phyloP scores from a whole-genome alignment of 2,113 vertebrate species.

The Odontesthes bonariensis region DNA sequence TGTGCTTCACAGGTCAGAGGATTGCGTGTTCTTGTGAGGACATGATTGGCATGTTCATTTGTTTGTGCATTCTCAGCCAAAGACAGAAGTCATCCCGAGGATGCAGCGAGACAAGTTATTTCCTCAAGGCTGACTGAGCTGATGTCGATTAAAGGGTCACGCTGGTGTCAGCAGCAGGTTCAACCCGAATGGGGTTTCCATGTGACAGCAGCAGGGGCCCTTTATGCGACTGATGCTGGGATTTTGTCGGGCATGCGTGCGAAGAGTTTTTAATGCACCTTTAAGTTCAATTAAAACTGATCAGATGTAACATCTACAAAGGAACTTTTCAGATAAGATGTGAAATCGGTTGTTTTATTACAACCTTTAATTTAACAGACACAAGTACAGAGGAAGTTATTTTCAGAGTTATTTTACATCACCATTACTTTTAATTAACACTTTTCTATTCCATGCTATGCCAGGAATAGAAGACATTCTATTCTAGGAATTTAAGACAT shows the following conservation, averaged over 20 bases:
- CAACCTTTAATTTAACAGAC: too few species aligned
- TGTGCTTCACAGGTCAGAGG: background rate
- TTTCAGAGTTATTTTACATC: too few species aligned
- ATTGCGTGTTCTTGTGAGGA: background rate
- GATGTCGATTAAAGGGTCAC: slow-evolving; percentile 2
- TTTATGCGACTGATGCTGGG: background rate
- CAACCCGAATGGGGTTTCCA: background rate
- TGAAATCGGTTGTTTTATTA: too few species aligned
- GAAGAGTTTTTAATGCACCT: too few species aligned
- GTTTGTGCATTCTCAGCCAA: background rate
- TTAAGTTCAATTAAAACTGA: too few species aligned
- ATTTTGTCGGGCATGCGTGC: background rate
- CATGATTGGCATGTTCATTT: background rate
- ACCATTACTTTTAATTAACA: too few species aligned
- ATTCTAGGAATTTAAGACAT: too few species aligned
- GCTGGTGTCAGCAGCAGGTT: slow-evolving; percentile 10
- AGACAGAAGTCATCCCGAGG: slow-evolving; percentile 3
- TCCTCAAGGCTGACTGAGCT: background rate
- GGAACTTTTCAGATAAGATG: too few species aligned
- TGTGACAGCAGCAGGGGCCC: slow-evolving; percentile 29
- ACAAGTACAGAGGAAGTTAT: too few species aligned
- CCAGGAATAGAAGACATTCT: too few species aligned
- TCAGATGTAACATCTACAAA: too few species aligned
- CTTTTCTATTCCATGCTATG: too few species aligned
- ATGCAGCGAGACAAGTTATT: slow-evolving; percentile 35